phyloP scores from a whole-genome alignment of 1,140 invertebrate species.

The Latrodectus geometricus region DNA sequence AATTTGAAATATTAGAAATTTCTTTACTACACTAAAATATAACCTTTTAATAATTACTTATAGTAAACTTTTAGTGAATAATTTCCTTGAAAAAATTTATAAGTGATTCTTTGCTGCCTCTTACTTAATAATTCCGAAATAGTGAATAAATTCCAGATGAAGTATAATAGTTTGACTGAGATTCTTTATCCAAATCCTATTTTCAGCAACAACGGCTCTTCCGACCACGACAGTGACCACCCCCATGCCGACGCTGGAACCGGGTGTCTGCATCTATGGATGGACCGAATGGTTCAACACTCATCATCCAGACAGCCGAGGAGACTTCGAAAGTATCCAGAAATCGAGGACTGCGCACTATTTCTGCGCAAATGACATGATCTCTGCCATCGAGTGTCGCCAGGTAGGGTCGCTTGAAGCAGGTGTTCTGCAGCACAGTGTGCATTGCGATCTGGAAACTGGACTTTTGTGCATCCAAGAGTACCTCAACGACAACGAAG shows the following conservation, averaged over 20 bases:
- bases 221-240: conserved; percentile 13
- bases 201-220: not conserved
- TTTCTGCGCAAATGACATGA: conserved; percentile 67
- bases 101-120: no score
- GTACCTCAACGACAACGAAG: conserved; percentile 37
- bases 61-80: no score
- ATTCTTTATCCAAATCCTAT: not conserved
- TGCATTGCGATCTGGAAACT: conserved; percentile 65
- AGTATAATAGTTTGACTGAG: not conserved
- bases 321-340: conserved; percentile 56
- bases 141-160: no score
- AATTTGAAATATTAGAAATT: no score
- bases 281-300: conserved; percentile 68
- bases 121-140: no score
- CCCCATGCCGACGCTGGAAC: conserved; percentile 13
- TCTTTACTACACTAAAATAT: no score
- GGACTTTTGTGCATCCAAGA: conserved; percentile 63
- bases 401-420: conserved; percentile 42
- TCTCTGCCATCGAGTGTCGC: conserved; percentile 67
- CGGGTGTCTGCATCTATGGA: conserved; percentile 63
- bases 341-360: conserved; percentile 30
- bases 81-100: no score
- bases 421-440: conserved; percentile 63
- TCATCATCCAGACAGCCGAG: conserved; percentile 64
- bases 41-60: no score